Percentiles rank a stretch among this genome's conserved stretches.
These are phyloP conservation scores for Cyphomyrmex costatus DNA, from an alignment of 1,140 invertebrate species.

Conservation along the genomic window DNA sequence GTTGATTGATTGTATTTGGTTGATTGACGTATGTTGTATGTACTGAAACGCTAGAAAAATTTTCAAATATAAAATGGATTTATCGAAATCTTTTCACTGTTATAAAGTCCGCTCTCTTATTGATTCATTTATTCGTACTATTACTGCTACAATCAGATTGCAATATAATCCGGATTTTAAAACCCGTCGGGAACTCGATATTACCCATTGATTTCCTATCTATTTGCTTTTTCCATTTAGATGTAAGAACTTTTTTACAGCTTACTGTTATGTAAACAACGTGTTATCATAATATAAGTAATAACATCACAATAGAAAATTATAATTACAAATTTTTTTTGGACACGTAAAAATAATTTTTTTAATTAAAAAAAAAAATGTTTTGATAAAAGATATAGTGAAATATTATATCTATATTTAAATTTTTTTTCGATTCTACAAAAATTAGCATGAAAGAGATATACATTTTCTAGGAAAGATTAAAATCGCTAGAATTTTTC, in stretches of 20 bases:
- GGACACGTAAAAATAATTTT: not conserved
- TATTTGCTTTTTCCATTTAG: not conserved
- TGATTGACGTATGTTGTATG: conserved; percentile 16
- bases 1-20: conserved; percentile 29
- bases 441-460: conserved; percentile 1
- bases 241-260: not conserved
- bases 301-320: not conserved
- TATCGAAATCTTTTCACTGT: not conserved
- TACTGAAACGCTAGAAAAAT: conserved; percentile 1
- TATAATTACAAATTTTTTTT: not conserved
- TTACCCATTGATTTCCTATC: conserved; percentile 1
- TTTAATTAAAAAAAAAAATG: not conserved
- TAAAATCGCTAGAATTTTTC: not conserved
- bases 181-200: conserved; percentile 12
- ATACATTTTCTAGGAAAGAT: not conserved
- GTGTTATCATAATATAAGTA: not conserved
- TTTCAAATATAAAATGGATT: conserved; percentile 6
- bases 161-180: conserved; percentile 35
- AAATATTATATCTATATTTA: not conserved
- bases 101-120: conserved; percentile 17
- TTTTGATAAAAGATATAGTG: not conserved
- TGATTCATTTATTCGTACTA: conserved; percentile 26
- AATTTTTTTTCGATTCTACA: not conserved
- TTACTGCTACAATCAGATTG: conserved; percentile 48
- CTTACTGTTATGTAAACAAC: not conserved